Conservation (phyloP, 2,888 invertebrate species). For the Ennomos erosarius region DNA sequence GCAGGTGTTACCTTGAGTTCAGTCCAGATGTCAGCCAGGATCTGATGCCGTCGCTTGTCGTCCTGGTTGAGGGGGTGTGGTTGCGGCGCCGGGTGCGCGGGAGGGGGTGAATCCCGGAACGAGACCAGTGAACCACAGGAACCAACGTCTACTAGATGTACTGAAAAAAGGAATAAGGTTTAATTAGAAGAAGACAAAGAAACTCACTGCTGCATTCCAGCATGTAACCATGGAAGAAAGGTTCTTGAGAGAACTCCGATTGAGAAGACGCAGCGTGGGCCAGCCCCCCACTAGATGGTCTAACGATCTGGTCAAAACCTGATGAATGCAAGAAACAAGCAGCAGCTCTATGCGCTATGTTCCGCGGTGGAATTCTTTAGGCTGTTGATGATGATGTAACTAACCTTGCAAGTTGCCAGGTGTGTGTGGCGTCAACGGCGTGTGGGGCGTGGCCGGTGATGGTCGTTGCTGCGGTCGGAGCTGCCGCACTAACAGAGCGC, state of each 20-base stretch:
- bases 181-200: background rate
- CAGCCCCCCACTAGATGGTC: background rate
- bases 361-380: too few relatives aligned
- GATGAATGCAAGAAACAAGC: too few relatives aligned
- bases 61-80: constrained; percentile 85
- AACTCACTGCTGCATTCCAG: too few relatives aligned
- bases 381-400: background rate
- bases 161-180: constrained; percentile 51
- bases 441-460: constrained; percentile 82
- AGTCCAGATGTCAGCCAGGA: constrained; percentile 87
- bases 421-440: constrained; percentile 58
- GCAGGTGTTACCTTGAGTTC: constrained; percentile 80
- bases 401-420: constrained; percentile 56
- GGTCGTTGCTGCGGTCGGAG: constrained; percentile 82
- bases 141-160: constrained; percentile 76
- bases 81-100: constrained; percentile 72
- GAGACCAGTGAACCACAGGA: constrained; percentile 81
- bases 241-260: too few relatives aligned
- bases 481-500: constrained; percentile 88
- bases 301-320: too few relatives aligned
- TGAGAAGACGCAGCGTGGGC: background rate
- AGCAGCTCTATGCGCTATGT: too few relatives aligned
- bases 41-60: constrained; percentile 87
- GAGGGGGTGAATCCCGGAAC: constrained; percentile 79
- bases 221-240: too few relatives aligned